Percentiles rank a stretch among this genome's conserved stretches.
Evolutionary conservation across 1,140 invertebrate species (phyloP).

Genomic region (Megalonaias nervosa): DNA sequence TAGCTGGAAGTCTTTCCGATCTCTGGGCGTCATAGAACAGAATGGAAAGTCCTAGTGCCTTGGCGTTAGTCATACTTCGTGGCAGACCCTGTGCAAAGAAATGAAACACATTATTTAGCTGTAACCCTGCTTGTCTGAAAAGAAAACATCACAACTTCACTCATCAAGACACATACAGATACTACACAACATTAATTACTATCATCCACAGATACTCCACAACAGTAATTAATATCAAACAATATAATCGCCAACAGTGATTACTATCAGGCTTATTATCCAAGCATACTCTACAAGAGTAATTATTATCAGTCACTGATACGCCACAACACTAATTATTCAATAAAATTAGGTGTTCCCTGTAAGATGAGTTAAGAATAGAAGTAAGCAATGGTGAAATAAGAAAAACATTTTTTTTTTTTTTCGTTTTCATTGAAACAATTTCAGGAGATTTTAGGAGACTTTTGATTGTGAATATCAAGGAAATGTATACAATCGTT

Average conservation of each 20-base stretch:
- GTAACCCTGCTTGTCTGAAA: neutral
- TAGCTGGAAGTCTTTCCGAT: slow-evolving; percentile 76
- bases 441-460: too few relatives aligned
- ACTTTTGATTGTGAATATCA: too few relatives aligned
- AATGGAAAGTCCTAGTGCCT: slow-evolving; percentile 74
- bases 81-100: slow-evolving; percentile 14
- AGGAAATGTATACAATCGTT: too few relatives aligned
- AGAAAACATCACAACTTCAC: neutral
- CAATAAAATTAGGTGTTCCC: neutral
- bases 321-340: neutral
- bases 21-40: slow-evolving; percentile 80
- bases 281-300: too few relatives aligned
- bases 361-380: too few relatives aligned
- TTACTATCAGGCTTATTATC: too few relatives aligned
- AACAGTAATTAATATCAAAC: too few relatives aligned
- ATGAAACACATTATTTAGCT: neutral
- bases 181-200: neutral
- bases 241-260: too few relatives aligned
- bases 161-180: neutral
- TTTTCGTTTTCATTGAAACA: too few relatives aligned
- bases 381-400: neutral
- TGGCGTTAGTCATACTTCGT: slow-evolving; percentile 73
- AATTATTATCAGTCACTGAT: too few relatives aligned
- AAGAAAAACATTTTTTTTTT: neutral
- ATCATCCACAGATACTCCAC: neutral